Evolutionary conservation across 2,113 vertebrate species (phyloP).

Genomic region (Nibea coibor): DNA sequence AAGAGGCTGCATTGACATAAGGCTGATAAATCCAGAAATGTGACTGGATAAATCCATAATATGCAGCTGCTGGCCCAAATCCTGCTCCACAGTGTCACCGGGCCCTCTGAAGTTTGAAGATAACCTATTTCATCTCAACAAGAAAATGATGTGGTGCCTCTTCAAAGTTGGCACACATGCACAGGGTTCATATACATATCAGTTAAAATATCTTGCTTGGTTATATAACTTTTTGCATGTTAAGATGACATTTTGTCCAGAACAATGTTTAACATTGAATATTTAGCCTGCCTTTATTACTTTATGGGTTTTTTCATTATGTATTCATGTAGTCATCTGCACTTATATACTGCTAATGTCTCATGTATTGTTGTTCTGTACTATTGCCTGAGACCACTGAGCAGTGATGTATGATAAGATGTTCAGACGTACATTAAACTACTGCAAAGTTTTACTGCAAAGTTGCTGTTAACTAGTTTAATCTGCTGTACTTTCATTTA

Average conservation of each 20-base stretch:
- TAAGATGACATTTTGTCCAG: neutral
- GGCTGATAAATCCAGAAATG: slow-evolving; percentile 61
- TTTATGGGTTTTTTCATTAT: neutral
- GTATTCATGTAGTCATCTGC: neutral
- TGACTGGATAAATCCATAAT: slow-evolving; percentile 60
- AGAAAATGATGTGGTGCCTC: slow-evolving; percentile 46
- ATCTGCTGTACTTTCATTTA: neutral
- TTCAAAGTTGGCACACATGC: slow-evolving; percentile 30
- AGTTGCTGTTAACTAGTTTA: slow-evolving; percentile 23
- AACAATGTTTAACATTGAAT: slow-evolving; percentile 9
- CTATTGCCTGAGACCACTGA: neutral
- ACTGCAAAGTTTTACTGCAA: neutral
- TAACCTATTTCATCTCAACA: slow-evolving; percentile 52
- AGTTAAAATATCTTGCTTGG: slow-evolving; percentile 29
- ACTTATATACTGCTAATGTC: neutral
- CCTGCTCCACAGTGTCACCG: slow-evolving; percentile 37
- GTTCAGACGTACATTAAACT: neutral
- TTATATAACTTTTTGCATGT: slow-evolving; percentile 8
- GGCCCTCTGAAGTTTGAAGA: slow-evolving; percentile 50
- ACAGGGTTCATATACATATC: slow-evolving; percentile 7
- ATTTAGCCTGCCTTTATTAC: neutral
- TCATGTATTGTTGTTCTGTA: neutral
- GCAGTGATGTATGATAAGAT: slow-evolving; percentile 3
- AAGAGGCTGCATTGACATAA: slow-evolving; percentile 46
- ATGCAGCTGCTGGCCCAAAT: slow-evolving; percentile 57